Percentiles rank a stretch among this genome's conserved stretches.
phyloP scores from a whole-genome alignment of 2,797 vertebrate species.

The Gallinago nigripennis region DNA sequence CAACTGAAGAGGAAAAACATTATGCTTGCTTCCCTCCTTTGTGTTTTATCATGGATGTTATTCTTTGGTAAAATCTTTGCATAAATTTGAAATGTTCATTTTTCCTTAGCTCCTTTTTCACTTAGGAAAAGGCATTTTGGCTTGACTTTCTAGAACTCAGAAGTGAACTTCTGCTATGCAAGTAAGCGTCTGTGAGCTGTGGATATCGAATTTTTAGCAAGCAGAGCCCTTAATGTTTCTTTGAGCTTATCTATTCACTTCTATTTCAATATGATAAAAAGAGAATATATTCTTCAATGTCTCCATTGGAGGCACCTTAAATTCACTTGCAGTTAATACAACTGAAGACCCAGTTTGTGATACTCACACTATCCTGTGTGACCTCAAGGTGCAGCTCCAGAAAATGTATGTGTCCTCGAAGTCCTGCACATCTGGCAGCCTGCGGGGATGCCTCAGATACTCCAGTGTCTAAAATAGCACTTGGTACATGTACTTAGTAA shows the following conservation, averaged over 20 bases:
- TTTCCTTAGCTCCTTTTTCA: neutral
- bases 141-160: neutral
- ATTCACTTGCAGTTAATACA: neutral
- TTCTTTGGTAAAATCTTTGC: neutral
- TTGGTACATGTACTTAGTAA: neutral
- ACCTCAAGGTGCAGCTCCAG: neutral
- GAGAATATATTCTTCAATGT: neutral
- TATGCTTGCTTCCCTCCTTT: neutral
- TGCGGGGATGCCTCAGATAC: neutral
- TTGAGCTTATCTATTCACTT: neutral
- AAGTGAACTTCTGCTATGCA: neutral
- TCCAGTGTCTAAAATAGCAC: neutral
- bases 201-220: neutral
- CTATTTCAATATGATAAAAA: neutral
- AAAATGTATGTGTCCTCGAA: neutral
- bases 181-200: neutral
- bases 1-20: neutral
- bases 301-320: neutral
- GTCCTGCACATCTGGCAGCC: neutral
- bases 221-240: neutral
- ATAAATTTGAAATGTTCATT: neutral
- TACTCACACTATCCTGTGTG: accelerated
- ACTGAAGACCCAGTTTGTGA: neutral
- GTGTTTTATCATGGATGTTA: neutral
- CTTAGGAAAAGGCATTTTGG: neutral